A percentile compares a stretch with the other conserved stretches of the same genome.
These are phyloP conservation scores for Holacanthus passer DNA, from an alignment of 2,113 vertebrate species.

Conservation along the genomic window DNA sequence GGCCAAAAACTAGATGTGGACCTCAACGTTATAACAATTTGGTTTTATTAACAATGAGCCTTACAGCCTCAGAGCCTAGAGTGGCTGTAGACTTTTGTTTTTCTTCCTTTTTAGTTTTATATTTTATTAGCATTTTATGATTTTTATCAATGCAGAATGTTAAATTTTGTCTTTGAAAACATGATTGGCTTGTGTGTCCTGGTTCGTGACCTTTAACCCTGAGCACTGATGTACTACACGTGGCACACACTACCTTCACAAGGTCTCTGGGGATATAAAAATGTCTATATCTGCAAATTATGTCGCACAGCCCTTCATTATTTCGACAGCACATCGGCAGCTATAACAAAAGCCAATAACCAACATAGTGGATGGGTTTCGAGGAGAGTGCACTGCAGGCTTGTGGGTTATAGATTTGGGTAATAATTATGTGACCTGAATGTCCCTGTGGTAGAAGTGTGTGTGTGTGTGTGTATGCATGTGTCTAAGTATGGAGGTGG, in stretches of 20 bases:
- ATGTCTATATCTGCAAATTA: constrained; percentile 23
- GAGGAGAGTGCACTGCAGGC: neutral
- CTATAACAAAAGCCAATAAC: constrained; percentile 33
- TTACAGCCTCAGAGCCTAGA: no score
- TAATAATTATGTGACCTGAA: constrained; percentile 44
- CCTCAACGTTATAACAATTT: no score
- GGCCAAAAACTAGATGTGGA: neutral
- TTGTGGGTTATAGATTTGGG: constrained; percentile 23
- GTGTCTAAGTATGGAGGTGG: neutral
- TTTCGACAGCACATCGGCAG: neutral
- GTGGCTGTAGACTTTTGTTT: neutral
- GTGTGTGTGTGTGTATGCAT: neutral
- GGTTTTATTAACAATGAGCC: no score
- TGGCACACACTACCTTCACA: neutral
- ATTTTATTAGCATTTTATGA: neutral
- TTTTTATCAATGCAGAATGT: neutral
- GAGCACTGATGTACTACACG: neutral
- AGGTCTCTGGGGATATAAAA: constrained; percentile 27
- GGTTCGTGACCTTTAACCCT: constrained; percentile 25
- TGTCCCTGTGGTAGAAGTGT: constrained; percentile 18
- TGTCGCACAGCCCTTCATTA: neutral
- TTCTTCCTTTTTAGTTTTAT: neutral
- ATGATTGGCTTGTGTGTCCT: neutral
- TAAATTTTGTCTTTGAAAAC: neutral
- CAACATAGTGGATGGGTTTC: neutral